Conservation (phyloP, 2,797 vertebrate genomes). For the Pantherophis vulpinus region DNA sequence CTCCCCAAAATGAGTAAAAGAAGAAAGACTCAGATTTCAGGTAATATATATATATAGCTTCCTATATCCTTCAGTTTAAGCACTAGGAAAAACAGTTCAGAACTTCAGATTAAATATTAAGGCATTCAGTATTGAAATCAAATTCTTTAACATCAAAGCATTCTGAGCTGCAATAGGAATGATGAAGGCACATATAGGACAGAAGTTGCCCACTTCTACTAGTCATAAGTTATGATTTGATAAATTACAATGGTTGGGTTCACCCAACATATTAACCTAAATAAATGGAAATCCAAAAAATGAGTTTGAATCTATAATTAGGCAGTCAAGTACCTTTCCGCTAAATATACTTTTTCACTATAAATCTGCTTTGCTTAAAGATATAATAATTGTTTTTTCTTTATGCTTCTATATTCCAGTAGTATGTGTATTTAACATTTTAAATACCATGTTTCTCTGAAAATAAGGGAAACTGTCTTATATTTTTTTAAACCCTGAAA, state of each 20-base stretch:
- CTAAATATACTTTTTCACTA: not conserved
- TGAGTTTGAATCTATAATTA: not conserved
- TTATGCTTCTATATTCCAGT: not conserved
- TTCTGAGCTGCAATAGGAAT: not conserved
- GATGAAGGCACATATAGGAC: not conserved
- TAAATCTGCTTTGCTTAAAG: not conserved
- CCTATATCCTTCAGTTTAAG: not conserved
- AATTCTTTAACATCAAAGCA: not conserved
- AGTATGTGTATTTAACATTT: not conserved
- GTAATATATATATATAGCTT: slow-evolving; percentile 35
- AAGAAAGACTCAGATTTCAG: slow-evolving; percentile 50
- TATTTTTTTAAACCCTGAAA: no score
- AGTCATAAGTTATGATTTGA: not conserved
- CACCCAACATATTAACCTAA: not conserved
- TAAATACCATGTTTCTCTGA: not conserved
- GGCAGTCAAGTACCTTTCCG: not conserved
- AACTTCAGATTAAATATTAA: slow-evolving; percentile 4
- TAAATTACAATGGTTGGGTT: not conserved
- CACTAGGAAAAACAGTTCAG: not conserved
- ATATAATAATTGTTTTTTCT: not conserved
- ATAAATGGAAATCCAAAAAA: not conserved
- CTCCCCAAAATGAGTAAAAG: slow-evolving; percentile 57
- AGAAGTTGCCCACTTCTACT: not conserved
- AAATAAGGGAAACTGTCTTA: no score
- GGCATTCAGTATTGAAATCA: not conserved